Base-by-base conservation (phyloP, 2,113 vertebrate genomes). In the Ptyas mucosa region DNA sequence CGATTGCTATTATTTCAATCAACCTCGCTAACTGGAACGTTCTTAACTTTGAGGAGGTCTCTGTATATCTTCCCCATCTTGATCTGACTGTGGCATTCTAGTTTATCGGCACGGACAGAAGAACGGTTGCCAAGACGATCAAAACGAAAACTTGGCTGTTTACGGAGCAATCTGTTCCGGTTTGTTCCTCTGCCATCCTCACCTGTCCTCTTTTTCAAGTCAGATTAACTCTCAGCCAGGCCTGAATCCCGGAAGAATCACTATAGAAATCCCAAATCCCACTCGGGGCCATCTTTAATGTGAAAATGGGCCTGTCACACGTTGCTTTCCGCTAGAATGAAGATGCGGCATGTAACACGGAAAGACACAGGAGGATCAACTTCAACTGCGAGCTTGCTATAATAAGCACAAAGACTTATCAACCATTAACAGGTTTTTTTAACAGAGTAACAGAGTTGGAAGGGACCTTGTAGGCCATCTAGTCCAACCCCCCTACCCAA, bases 91-190 rank as follows among this genome's bases (percentile, higher is more conserved):
- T 21, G 9, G 21, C 14, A 12, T 10, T 87, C 9, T 52, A 34
- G 54, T 64, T 88, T 54, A 53, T 88, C 24, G 85, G 53, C 69
- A 18, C 51, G 5, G 20, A 29, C 53, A 4, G 26, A n/a, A 85
- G 20, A 92, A 89, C 57, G 20, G 88, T 85, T 89, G 69, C 92
- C 49, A 92, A 85, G 92, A 69, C 53, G 21, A 92, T 89, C 14
- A 57, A 64, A 64, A n/a, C 24, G 3, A 43, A 92, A 81, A 14
- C 23, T 18, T 23, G 46, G 61, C 39, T 49, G 69, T 75, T 92
- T 89, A 75, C 43, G 29, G 20, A 34, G 69, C 5, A 81, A 89
- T 81, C 24, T 34, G 8, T 52, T 89, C 15, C 5, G 2, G 11
- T 87, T 26, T 29, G 24, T 3, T 61, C 5, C 12, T 8, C 86